These are phyloP conservation scores for Halichoerus grypus DNA, from an alignment of 2,113 vertebrate species.

Conservation along the genomic window DNA sequence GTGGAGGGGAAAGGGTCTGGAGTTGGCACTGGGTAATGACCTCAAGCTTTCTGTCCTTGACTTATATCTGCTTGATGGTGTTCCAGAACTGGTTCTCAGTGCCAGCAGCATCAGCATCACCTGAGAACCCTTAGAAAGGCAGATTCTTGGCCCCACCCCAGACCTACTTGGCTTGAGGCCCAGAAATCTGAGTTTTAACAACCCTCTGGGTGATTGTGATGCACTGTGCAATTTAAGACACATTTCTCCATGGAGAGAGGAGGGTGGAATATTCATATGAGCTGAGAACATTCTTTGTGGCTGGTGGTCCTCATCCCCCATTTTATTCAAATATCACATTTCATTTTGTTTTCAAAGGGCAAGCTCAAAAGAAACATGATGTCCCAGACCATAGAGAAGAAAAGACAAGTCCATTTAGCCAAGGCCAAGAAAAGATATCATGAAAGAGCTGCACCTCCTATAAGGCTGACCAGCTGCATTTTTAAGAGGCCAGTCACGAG, in stretches of 20 bases:
- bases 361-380: neutral
- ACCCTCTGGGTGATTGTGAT: neutral
- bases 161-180: neutral
- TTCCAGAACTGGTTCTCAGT: neutral
- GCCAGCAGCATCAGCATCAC: no score
- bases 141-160: neutral
- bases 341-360: constrained; percentile 15
- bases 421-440: neutral
- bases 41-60: neutral
- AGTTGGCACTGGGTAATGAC: neutral
- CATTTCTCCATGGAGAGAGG: neutral
- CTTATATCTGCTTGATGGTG: no score
- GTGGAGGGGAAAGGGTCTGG: neutral
- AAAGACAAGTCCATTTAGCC: neutral
- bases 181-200: neutral
- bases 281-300: neutral
- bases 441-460: neutral
- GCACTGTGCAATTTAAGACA: neutral
- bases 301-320: neutral
- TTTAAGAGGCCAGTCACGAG: neutral
- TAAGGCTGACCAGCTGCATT: constrained; percentile 15
- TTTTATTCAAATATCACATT: neutral
- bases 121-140: neutral
- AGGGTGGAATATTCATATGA: neutral
- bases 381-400: neutral